These are phyloP conservation scores for Tadarida brasiliensis DNA, from an alignment of 2,797 vertebrate species.

Conservation along the genomic window DNA sequence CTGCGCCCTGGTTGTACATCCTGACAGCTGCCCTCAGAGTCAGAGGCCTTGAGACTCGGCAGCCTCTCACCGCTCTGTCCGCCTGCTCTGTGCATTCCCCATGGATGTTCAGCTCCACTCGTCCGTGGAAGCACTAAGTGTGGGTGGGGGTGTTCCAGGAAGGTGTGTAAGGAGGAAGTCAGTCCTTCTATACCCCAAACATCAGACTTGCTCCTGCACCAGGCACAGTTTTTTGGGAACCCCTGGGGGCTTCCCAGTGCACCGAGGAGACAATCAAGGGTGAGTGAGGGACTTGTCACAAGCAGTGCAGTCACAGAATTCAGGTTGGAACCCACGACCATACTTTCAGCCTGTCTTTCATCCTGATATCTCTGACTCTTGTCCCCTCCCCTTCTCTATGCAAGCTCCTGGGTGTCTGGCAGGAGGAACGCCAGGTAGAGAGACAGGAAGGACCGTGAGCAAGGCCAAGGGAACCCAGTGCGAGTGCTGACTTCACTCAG, in stretches of 20 bases:
- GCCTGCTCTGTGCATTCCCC: neutral
- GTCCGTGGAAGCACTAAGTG: accelerated
- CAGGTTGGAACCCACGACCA: neutral
- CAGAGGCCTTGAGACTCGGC: neutral
- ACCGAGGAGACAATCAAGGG: neutral
- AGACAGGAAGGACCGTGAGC: neutral
- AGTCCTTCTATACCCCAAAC: neutral
- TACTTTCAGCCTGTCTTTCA: neutral
- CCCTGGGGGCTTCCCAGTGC: neutral
- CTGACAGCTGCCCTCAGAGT: neutral
- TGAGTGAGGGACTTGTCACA: neutral
- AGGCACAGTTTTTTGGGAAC: no score
- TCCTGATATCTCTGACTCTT: neutral
- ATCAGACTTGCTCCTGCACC: neutral
- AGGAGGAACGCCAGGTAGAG: neutral
- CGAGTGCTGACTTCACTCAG: neutral
- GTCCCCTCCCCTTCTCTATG: neutral
- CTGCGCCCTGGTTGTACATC: neutral
- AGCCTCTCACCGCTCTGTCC: neutral
- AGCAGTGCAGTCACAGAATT: neutral
- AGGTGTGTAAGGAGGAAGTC: neutral
- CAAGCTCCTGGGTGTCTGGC: neutral
- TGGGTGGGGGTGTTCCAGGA: neutral
- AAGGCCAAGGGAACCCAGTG: neutral
- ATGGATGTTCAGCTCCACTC: neutral